phyloP scores from a whole-genome alignment of 1,140 invertebrate genomes.

The Steinernema khuongi region DNA sequence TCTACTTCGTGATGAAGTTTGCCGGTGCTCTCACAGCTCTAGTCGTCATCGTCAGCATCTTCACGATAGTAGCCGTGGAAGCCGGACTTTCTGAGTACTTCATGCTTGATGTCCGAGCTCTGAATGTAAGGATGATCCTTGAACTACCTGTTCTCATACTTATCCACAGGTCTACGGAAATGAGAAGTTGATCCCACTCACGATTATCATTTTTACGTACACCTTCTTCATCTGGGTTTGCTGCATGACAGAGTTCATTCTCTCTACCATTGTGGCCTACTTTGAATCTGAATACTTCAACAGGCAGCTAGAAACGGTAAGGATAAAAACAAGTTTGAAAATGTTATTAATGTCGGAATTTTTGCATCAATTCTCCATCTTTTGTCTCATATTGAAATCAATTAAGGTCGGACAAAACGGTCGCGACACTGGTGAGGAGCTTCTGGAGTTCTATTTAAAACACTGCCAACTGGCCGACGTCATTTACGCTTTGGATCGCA shows the following conservation, averaged over 20 bases:
- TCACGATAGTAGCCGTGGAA: neutral
- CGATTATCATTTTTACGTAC: neutral
- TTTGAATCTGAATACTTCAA: slow-evolving; percentile 4
- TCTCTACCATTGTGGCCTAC: neutral
- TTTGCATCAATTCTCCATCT: no score
- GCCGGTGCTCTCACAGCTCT: neutral
- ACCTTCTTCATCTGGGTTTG: neutral
- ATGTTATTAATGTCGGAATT: neutral
- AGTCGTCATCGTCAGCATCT: neutral
- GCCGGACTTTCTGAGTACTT: neutral
- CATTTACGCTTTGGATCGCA: slow-evolving; percentile 27
- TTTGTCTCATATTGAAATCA: slow-evolving; percentile 2
- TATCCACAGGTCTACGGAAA: neutral
- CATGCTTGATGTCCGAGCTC: neutral
- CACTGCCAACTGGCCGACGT: slow-evolving; percentile 16
- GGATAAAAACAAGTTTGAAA: neutral
- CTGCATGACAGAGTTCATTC: neutral
- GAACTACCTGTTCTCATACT: neutral
- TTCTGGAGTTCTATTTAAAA: neutral
- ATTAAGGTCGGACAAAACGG: neutral
- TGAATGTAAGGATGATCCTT: neutral
- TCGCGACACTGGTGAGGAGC: neutral
- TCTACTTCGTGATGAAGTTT: neutral
- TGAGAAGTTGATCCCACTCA: neutral
- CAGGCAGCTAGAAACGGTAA: neutral